Conservation (phyloP, 1,140 invertebrate species). For the Callitettix versicolor region DNA sequence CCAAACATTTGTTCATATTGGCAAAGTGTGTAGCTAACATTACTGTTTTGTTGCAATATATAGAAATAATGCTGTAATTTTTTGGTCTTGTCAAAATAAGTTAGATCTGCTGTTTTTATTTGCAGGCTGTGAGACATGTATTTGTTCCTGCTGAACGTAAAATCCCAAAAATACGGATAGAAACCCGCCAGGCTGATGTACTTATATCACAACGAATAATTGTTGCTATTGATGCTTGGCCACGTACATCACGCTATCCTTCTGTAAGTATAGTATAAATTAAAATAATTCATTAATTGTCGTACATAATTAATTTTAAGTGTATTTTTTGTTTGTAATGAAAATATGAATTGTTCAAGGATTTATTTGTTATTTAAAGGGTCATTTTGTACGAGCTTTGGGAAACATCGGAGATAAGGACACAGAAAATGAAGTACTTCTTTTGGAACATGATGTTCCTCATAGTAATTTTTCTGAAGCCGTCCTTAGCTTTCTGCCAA, state of each 20-base stretch:
- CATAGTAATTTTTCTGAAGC: constrained; percentile 89
- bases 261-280: constrained; percentile 32
- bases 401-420: constrained; percentile 75
- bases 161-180: constrained; percentile 84
- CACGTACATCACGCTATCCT: constrained; percentile 68
- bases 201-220: constrained; percentile 79
- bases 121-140: constrained; percentile 60
- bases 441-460: constrained; percentile 95
- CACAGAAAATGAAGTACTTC: constrained; percentile 90
- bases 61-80: too few relatives aligned
- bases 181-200: constrained; percentile 75
- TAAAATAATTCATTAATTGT: background rate
- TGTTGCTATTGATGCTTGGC: constrained; percentile 89
- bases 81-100: too few relatives aligned
- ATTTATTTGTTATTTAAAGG: constrained; percentile 34
- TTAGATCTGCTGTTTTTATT: too few relatives aligned
- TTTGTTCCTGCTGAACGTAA: constrained; percentile 84
- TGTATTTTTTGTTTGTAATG: background rate
- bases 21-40: too few relatives aligned
- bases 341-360: background rate
- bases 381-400: constrained; percentile 80
- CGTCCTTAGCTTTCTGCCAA: constrained; percentile 85
- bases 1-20: too few relatives aligned
- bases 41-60: too few relatives aligned
- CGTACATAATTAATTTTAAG: background rate